Percentiles rank a stretch among this genome's conserved stretches.
Conservation (phyloP, 2,113 vertebrate species). For the Psittacula cyanocephala region DNA sequence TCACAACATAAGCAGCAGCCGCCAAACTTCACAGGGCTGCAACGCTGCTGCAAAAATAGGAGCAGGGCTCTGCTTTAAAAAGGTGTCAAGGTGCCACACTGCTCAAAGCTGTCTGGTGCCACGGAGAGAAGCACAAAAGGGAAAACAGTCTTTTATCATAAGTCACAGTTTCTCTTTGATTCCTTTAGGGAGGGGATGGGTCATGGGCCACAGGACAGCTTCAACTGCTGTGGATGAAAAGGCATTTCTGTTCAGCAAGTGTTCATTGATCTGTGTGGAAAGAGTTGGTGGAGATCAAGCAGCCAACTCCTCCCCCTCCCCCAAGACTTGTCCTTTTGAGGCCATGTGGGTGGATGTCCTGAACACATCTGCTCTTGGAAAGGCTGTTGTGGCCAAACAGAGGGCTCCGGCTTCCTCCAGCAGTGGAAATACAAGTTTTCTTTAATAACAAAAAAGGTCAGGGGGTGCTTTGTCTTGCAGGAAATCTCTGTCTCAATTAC, state of each 20-base stretch:
- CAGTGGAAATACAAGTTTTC: neutral
- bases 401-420: neutral
- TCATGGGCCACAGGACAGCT: neutral
- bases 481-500: accelerated
- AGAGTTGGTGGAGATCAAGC: constrained; percentile 32
- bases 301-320: neutral
- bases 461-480: neutral
- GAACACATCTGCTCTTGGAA: constrained; percentile 45
- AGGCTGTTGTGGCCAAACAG: constrained; percentile 3
- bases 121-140: neutral
- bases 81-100: neutral
- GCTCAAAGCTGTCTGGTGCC: neutral
- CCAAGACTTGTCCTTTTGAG: neutral
- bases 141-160: neutral
- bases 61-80: neutral
- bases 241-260: neutral
- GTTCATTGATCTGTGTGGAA: constrained; percentile 38
- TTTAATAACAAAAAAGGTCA: neutral
- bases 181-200: neutral
- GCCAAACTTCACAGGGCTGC: neutral
- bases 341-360: constrained; percentile 19
- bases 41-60: neutral
- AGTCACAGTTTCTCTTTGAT: accelerated
- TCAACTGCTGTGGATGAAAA: neutral
- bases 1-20: neutral